Evolutionary conservation across 2,888 invertebrate species (phyloP).

Genomic region (Melikaiella ostensackeni): DNA sequence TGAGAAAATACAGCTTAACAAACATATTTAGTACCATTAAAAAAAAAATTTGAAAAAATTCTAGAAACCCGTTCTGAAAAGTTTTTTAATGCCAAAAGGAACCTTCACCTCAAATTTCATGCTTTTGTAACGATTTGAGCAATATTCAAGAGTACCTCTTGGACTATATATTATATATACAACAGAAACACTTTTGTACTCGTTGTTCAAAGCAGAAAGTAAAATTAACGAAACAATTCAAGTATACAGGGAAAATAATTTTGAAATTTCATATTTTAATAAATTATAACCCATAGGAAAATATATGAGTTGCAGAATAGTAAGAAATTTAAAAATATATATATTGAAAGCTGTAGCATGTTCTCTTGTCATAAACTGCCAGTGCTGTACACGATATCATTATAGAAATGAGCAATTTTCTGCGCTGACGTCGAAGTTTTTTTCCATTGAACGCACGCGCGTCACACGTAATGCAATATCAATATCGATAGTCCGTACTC

Average conservation of each 20-base stretch:
- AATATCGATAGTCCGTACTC: slow-evolving; percentile 9
- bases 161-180: too few relatives aligned
- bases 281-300: background rate
- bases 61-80: too few relatives aligned
- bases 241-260: background rate
- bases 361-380: background rate
- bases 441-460: background rate
- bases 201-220: background rate
- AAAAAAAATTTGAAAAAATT: too few relatives aligned
- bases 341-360: background rate
- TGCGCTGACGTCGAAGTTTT: slow-evolving; percentile 4
- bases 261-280: background rate
- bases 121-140: too few relatives aligned
- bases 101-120: too few relatives aligned
- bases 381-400: background rate
- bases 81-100: too few relatives aligned
- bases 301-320: too few relatives aligned
- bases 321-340: background rate
- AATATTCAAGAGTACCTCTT: too few relatives aligned
- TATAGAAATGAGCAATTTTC: slow-evolving; percentile 8
- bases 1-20: too few relatives aligned
- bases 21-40: too few relatives aligned
- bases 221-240: slow-evolving; percentile 19
- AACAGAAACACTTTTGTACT: slow-evolving; percentile 17
- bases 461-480: slow-evolving; percentile 4